Evolutionary conservation across 1,140 invertebrate genomes (phyloP), one percentile per base, ranked within the genome.

Genomic region (Halesus radiatus): DNA sequence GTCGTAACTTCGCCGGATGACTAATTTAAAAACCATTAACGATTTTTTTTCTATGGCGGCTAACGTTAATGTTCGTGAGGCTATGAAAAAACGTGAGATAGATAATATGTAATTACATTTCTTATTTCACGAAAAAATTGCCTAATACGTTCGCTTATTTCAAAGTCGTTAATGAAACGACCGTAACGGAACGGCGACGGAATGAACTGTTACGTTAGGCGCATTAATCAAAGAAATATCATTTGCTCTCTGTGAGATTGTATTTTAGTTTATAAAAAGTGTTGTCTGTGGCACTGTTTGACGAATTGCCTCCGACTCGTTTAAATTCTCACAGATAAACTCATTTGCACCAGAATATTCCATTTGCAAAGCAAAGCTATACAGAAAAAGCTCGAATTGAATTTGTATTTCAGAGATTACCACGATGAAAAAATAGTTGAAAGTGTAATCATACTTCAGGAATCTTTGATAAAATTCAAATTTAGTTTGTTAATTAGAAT

Each of bases 1-100:
- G 75, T 77, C 75, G 60, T 32, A 53, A 75, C 60, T 60, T 72
- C 16, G 45, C 37, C 77, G 74, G 78, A 74, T 80, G 73, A 82
- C 81, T 82, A 82, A 82, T 80, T 80, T 82, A 73, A 82, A 82
- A 80, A 78, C 66, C 81, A 80, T 82, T 82, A 77, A 82, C 81
- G 81, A 73, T 70, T 66, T 80, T n/a, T 80, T 81, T 81, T 72
- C 15, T 52, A 77, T 3, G 58, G 29, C 75, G 16, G 45, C 58
- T 77, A 77, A 77, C 50, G 60, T 53, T 77, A 77, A 77, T 64
- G 60, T 53, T 60, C 52, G 26, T 26, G 56, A 26, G 60, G 70
- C 70, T 32, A 26, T 23, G 52, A 18, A 64, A 70, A 70, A 74
- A 54, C 70, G 70, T 56, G 70, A 74, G 70, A 74, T 32, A 54